These are phyloP conservation scores for Propsilocerus akamusi DNA, from an alignment of 1,140 invertebrate species.

Conservation along the genomic window DNA sequence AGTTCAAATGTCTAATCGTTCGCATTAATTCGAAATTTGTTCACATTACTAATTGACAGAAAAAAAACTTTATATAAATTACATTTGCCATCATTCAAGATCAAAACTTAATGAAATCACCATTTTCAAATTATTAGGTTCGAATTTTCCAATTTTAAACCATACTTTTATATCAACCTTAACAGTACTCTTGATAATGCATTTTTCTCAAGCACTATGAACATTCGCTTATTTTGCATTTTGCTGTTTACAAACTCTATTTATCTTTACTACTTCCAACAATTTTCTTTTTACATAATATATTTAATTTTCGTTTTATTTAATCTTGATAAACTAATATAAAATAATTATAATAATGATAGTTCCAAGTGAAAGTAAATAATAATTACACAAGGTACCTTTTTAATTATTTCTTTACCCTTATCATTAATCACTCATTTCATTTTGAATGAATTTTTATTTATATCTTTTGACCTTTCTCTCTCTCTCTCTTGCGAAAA, in stretches of 20 bases:
- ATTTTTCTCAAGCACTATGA: slow-evolving; percentile 8
- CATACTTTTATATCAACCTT: slow-evolving; percentile 5
- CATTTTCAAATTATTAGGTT: too few relatives aligned
- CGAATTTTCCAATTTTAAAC: too few relatives aligned
- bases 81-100: too few relatives aligned
- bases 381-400: background rate
- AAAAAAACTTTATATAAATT: too few relatives aligned
- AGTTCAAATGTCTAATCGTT: too few relatives aligned
- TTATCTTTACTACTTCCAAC: background rate
- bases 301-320: background rate
- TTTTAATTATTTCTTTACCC: background rate
- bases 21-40: too few relatives aligned
- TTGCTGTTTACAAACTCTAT: slow-evolving; percentile 1
- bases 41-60: too few relatives aligned
- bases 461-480: too few relatives aligned
- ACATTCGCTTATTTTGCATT: slow-evolving; percentile 7
- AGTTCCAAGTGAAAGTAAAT: background rate
- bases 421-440: too few relatives aligned
- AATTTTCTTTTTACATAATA: background rate
- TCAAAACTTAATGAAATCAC: too few relatives aligned
- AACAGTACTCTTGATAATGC: slow-evolving; percentile 7
- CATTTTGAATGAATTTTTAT: too few relatives aligned
- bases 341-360: background rate
- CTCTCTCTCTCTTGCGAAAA: too few relatives aligned
- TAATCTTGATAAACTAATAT: background rate